A percentile compares a stretch with the other conserved stretches of the same genome.
These are phyloP conservation scores for Drosophila lutescens DNA, from an alignment of 2,888 invertebrate species.

Conservation along the genomic window DNA sequence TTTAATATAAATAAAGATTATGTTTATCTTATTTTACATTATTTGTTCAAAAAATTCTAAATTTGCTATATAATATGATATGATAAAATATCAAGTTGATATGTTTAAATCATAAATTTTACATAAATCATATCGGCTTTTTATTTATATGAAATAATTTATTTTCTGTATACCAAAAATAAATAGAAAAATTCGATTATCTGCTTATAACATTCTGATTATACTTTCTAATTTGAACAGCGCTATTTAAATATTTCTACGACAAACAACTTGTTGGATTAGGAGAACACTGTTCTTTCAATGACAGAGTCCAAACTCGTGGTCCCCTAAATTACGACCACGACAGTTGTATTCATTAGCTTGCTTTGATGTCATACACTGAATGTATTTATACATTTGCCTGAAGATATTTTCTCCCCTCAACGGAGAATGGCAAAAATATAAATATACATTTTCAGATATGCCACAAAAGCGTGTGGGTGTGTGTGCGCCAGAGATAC, in stretches of 20 bases:
- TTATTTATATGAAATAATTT: no score
- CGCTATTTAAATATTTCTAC: background rate
- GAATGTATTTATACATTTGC: conserved; percentile 7
- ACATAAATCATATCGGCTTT: no score
- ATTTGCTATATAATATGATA: no score
- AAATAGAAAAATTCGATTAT: background rate
- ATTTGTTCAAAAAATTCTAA: no score
- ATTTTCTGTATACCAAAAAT: no score
- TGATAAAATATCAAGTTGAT: no score
- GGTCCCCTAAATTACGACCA: conserved; percentile 18
- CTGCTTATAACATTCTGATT: background rate
- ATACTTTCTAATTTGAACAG: background rate
- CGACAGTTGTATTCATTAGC: conserved; percentile 35
- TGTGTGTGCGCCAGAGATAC: conserved; percentile 14
- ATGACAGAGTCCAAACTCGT: conserved; percentile 5
- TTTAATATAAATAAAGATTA: no score
- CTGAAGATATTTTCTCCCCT: conserved; percentile 5
- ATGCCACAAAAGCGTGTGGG: conserved; percentile 7
- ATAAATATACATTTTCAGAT: conserved; percentile 35
- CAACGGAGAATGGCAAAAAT: conserved; percentile 25
- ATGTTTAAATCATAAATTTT: no score
- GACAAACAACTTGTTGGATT: conserved; percentile 20
- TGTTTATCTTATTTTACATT: no score
- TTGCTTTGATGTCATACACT: conserved; percentile 33
- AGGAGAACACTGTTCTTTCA: background rate